phyloP scores from a whole-genome alignment of 2,888 invertebrate species.

The Drosophila putrida region DNA sequence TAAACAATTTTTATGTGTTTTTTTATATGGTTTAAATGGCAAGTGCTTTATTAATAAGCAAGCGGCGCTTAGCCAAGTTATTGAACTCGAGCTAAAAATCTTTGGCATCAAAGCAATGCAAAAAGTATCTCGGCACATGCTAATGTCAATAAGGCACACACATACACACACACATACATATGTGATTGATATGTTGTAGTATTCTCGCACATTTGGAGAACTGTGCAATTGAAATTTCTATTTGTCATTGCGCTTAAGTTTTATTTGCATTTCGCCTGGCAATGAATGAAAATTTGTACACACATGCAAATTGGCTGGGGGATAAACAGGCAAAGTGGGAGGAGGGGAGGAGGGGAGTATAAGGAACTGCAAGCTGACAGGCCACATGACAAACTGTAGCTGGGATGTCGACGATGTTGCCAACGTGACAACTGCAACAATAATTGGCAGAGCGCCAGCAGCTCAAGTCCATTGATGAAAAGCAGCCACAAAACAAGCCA shows the following conservation, averaged over 20 bases:
- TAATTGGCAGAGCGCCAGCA: constrained; percentile 71
- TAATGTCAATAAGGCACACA: constrained; percentile 50
- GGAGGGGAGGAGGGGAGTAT: constrained; percentile 2
- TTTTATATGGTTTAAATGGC: neutral
- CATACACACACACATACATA: neutral
- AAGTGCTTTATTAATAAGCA: constrained; percentile 14
- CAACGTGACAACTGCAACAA: constrained; percentile 69
- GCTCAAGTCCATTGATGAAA: constrained; percentile 75
- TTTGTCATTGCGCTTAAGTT: constrained; percentile 61
- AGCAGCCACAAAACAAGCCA: constrained; percentile 55
- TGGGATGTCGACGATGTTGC: constrained; percentile 24
- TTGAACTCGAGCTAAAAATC: constrained; percentile 44
- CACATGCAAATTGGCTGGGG: constrained; percentile 61
- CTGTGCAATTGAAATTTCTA: constrained; percentile 52
- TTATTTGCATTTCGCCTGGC: constrained; percentile 66
- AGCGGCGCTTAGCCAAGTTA: constrained; percentile 31
- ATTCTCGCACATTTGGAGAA: constrained; percentile 20
- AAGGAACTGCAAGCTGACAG: constrained; percentile 51
- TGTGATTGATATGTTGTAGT: constrained; percentile 9
- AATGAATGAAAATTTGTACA: constrained; percentile 71
- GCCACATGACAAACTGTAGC: constrained; percentile 69
- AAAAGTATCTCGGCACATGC: constrained; percentile 50
- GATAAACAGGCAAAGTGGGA: neutral
- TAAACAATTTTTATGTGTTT: neutral
- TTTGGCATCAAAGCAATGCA: constrained; percentile 38